These are phyloP conservation scores for Epinotia bilunana DNA, from an alignment of 2,888 invertebrate genomes.

Conservation along the genomic window DNA sequence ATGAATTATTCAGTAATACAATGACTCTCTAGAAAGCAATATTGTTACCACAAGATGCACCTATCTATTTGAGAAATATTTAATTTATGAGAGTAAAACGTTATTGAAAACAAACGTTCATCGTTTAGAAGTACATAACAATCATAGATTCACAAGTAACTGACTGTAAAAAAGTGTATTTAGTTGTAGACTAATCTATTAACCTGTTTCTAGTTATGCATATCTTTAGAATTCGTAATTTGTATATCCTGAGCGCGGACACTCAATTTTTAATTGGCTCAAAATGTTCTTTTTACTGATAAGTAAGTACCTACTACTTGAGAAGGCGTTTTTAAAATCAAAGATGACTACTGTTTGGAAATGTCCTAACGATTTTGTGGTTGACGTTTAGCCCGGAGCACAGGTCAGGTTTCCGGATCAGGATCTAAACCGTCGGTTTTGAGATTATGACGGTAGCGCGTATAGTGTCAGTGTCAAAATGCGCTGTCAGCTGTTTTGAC, in stretches of 20 bases:
- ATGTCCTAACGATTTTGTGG: background rate
- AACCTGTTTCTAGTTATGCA: slow-evolving; percentile 82
- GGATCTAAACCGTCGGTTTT: no score
- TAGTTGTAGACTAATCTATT: slow-evolving; percentile 81
- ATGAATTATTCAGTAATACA: no score
- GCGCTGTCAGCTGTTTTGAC: no score
- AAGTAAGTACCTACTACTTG: background rate
- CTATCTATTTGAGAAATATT: background rate
- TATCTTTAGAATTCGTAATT: slow-evolving; percentile 81
- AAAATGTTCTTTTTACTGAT: background rate
- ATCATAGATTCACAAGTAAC: slow-evolving; percentile 77
- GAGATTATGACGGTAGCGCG: no score
- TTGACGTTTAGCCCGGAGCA: no score
- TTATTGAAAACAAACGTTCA: slow-evolving; percentile 58
- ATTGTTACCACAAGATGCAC: no score
- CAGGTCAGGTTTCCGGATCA: no score
- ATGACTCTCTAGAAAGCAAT: no score
- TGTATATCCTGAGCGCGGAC: slow-evolving; percentile 47
- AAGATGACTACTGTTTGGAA: background rate
- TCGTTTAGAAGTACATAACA: slow-evolving; percentile 72
- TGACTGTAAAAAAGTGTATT: slow-evolving; percentile 83
- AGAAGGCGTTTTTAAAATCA: background rate
- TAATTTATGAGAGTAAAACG: background rate
- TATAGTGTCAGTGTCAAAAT: no score
- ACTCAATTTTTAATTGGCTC: slow-evolving; percentile 1